phyloP scores from a whole-genome alignment of 2,888 invertebrate species.

The Drosophila trichaetosa region DNA sequence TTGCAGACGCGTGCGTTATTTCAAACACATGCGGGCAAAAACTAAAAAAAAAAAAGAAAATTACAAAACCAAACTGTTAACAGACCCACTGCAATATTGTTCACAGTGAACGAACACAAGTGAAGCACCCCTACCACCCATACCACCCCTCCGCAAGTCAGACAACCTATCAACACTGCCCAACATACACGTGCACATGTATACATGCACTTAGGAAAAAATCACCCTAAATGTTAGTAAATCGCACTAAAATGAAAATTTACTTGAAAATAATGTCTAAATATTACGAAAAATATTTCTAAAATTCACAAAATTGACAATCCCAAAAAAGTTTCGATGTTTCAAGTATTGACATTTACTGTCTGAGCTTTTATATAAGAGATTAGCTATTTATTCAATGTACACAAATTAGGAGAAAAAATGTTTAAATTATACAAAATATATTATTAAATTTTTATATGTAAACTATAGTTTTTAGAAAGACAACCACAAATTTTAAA shows the following conservation, averaged over 20 bases:
- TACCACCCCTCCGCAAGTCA: neutral
- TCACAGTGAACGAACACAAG: constrained; percentile 13
- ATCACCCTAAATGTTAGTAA: neutral
- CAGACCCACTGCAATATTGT: constrained; percentile 49
- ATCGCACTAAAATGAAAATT: neutral
- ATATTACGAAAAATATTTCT: neutral
- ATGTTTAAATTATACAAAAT: neutral
- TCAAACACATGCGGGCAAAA: constrained; percentile 35
- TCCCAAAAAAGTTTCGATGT: neutral
- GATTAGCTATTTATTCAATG: neutral
- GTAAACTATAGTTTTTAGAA: neutral
- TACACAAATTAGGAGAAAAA: no score
- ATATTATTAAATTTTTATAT: neutral
- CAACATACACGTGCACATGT: neutral
- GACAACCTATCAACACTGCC: neutral
- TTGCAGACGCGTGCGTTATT: constrained; percentile 62
- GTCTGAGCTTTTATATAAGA: neutral
- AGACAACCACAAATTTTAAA: neutral
- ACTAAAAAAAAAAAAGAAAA: neutral
- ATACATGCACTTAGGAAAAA: neutral
- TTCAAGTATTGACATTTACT: neutral
- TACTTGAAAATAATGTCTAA: neutral
- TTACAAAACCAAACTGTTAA: constrained; percentile 55
- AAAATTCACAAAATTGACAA: neutral
- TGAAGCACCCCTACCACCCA: neutral